Base-by-base conservation (phyloP, 2,888 invertebrate genomes). In the Salticus scenicus region DNA sequence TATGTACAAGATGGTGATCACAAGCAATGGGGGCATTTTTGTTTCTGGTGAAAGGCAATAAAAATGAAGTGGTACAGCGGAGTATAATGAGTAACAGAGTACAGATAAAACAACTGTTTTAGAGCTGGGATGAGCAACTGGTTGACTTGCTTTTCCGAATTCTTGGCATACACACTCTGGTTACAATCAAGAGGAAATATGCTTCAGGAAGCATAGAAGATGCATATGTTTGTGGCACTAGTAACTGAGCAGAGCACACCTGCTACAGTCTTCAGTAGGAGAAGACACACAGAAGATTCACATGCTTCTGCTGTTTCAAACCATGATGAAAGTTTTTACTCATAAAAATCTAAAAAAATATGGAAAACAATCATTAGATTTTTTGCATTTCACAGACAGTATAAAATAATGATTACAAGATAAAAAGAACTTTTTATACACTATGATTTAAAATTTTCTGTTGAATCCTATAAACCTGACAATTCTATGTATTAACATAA, bases 201-300 rank as follows among this genome's bases (percentile, higher is more conserved):
- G 57, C 57, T 57, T 57, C 2, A 5, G 24, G 7, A 57, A 57
- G 57, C 57, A 57, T 57, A 57, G 42, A 47, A 12, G 57, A 24
- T 57, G 57, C 57, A 57, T 24, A 4, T 51, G 72, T 77, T 77
- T 33, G 77, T 84, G 83, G 72, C 76, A 77, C 77, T 41, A 69
- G 67, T 69, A n/a, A 51, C 71, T 79, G 69, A 74, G 74, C 75
- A 69, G 71, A 75, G 66, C 42, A 63, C 47, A 73, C 66, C 33
- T 31, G 41, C 69, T 30, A 47, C 69, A 57, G 69, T 31, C 51
- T 69, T 70, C 51, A 17, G n/a, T 77, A 17, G 30, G 51, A 77
- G 51, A 77, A 57, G 70, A 41, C 74, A 73, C 73, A 77, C 77
- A 67, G 28, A 30, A 30, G 33, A 41, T 84, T 75, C 64, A 69